phyloP scores from a whole-genome alignment of 1,140 invertebrate species.

The Aphaenogaster rudis region DNA sequence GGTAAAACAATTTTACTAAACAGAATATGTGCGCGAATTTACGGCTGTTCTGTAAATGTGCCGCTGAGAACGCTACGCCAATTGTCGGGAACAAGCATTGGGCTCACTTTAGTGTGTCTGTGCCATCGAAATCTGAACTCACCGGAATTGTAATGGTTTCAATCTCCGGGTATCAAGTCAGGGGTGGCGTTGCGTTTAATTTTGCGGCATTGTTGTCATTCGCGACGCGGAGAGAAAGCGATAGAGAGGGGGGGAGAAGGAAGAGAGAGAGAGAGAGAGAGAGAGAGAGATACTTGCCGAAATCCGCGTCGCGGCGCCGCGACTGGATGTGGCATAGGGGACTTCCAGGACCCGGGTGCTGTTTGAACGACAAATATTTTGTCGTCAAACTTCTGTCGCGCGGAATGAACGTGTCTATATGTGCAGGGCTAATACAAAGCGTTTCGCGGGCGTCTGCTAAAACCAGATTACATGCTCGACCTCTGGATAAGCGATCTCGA shows the following conservation, averaged over 20 bases:
- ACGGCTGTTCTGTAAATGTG: background rate
- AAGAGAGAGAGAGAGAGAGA: conserved; percentile 43
- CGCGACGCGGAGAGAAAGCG: conserved; percentile 11
- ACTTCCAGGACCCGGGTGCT: conserved; percentile 84
- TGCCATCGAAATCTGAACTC: conserved; percentile 35
- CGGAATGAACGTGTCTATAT: conserved; percentile 86
- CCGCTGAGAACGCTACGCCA: background rate
- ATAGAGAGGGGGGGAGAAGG: conserved; percentile 37
- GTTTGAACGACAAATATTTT: conserved; percentile 88
- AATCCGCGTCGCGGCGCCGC: conserved; percentile 54
- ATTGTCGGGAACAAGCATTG: background rate
- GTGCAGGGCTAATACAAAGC: conserved; percentile 87
- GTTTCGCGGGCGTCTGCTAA: conserved; percentile 86
- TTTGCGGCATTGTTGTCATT: conserved; percentile 55
- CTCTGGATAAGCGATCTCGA: conserved; percentile 54
- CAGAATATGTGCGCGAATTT: conserved; percentile 3
- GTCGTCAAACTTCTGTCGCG: conserved; percentile 87
- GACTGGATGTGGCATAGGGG: conserved; percentile 69
- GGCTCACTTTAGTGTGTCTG: background rate
- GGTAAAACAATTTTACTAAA: background rate
- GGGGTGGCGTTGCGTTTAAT: conserved; percentile 47
- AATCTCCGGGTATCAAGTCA: conserved; percentile 46
- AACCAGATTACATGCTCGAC: conserved; percentile 83
- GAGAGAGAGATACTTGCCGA: conserved; percentile 51
- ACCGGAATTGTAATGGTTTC: conserved; percentile 40